These are phyloP conservation scores for Ptilonorhynchus violaceus DNA, from an alignment of 2,113 vertebrate species.

Conservation along the genomic window DNA sequence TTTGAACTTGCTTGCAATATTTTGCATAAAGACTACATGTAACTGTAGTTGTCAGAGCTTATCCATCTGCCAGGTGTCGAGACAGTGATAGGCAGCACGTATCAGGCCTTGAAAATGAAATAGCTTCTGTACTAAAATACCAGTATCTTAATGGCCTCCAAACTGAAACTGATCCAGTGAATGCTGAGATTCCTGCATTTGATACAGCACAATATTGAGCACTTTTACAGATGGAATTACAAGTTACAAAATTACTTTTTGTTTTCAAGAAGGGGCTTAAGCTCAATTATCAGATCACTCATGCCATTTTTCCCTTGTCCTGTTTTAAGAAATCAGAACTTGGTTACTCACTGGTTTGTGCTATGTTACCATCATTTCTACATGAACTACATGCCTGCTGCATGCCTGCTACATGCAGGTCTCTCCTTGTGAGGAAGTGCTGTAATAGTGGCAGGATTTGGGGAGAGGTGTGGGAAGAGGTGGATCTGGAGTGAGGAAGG, in stretches of 20 bases:
- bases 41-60: not conserved
- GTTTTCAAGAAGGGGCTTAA: not conserved
- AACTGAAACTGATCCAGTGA: not conserved
- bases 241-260: not conserved
- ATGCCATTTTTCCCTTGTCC: not conserved
- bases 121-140: not conserved
- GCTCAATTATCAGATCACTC: not conserved
- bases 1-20: not conserved
- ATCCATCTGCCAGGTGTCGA: not conserved
- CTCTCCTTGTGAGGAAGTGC: not conserved
- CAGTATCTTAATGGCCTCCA: not conserved
- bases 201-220: not conserved
- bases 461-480: not conserved
- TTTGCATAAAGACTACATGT: not conserved
- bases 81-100: not conserved
- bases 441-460: not conserved
- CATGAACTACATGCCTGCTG: not conserved
- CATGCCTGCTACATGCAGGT: not conserved
- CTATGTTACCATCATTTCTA: not conserved
- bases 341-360: rapidly evolving
- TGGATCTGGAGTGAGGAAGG: not conserved
- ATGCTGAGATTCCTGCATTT: not conserved
- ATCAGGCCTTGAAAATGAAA: not conserved
- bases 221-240: not conserved
- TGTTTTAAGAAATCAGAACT: not conserved